A percentile compares a stretch with the other conserved stretches of the same genome.
These are phyloP conservation scores for Merodon equestris DNA, from an alignment of 2,888 invertebrate genomes.

Conservation along the genomic window DNA sequence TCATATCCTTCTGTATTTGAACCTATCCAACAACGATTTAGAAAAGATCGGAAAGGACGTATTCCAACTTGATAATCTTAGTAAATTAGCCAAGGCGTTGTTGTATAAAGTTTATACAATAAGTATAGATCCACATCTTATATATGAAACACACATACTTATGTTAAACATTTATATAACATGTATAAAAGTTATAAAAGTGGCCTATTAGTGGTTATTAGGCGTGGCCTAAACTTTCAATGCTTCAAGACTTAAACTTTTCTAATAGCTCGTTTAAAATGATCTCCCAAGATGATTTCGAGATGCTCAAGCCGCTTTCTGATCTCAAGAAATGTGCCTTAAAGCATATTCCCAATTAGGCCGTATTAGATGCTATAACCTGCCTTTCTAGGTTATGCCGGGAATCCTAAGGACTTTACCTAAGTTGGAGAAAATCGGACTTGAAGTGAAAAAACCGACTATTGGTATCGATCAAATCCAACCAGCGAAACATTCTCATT, in stretches of 20 bases:
- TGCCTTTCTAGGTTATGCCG: conserved; percentile 90
- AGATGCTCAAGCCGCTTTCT: conserved; percentile 83
- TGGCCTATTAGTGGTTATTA: too few relatives aligned
- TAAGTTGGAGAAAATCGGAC: conserved; percentile 87
- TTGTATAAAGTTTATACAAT: too few relatives aligned
- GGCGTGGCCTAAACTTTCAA: conserved; percentile 85
- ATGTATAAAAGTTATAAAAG: too few relatives aligned
- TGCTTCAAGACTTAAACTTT: conserved; percentile 87
- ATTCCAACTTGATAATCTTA: conserved; percentile 83
- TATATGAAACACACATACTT: too few relatives aligned
- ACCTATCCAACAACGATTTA: conserved; percentile 88
- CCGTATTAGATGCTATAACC: conserved; percentile 85
- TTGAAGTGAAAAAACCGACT: conserved; percentile 91
- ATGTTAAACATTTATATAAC: too few relatives aligned
- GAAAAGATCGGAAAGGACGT: conserved; percentile 83
- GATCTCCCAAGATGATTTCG: conserved; percentile 87
- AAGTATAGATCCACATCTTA: too few relatives aligned
- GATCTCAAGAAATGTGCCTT: conserved; percentile 88
- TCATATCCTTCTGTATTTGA: conserved; percentile 89
- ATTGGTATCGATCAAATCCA: conserved; percentile 91
- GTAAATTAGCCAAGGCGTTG: conserved; percentile 82
- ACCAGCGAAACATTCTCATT: conserved; percentile 87
- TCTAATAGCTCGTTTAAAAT: conserved; percentile 90
- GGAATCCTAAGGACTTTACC: conserved; percentile 88
- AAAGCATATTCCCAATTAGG: conserved; percentile 85